Base-by-base conservation (phyloP, 1,140 invertebrate species). In the Drosophila nigrodunni region DNA sequence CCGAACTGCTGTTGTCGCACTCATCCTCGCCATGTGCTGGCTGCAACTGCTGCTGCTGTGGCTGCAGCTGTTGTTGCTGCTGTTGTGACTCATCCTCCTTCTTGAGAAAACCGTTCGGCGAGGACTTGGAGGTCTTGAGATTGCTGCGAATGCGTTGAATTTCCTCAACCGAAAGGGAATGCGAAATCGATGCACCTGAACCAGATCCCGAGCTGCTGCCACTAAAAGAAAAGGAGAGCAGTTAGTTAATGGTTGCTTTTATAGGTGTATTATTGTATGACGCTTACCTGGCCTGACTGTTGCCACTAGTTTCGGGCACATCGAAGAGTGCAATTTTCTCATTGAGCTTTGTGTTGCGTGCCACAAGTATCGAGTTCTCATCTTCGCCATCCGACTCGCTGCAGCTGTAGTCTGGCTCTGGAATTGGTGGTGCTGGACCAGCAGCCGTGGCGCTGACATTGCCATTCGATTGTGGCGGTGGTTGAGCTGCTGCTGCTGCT, bases 321-420 rank as follows among this genome's bases (percentile, higher is more conserved):
- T 92, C 91, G 18, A 91, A 90, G 21, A 88, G 79, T 52, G 89
- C 78, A 30, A 92, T 92, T 60, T 90, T 90, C 67, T 93, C 93
- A 47, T 91, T 92, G 52, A 91, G 74, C 68, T 92, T 92, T 0
- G 91, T 92, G 57, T 92, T 92, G 25, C 82, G 82, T 21, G 83
- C 92, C 71, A 87, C 90, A 46, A 92, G 60, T 64, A 92, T 91
- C 0, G 92, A 92, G 61, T 92, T 94, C 78, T 94, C 95, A 58
- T 93, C 94, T 44, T 95, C 95, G 30, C 95, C 95, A 64, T 95
- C 95, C 0, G 96, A 96, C 83, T 97, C 96, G 60, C 95, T 96
- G 83, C 96, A 94, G 92, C 96, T 97, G 93, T 98, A 98, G 93
- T 98, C 97, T 0, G 97, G 97, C 85, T 98, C 97, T 1, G 97